These are phyloP conservation scores for Phyllotreta striolata DNA, from an alignment of 2,888 invertebrate species.

Conservation along the genomic window DNA sequence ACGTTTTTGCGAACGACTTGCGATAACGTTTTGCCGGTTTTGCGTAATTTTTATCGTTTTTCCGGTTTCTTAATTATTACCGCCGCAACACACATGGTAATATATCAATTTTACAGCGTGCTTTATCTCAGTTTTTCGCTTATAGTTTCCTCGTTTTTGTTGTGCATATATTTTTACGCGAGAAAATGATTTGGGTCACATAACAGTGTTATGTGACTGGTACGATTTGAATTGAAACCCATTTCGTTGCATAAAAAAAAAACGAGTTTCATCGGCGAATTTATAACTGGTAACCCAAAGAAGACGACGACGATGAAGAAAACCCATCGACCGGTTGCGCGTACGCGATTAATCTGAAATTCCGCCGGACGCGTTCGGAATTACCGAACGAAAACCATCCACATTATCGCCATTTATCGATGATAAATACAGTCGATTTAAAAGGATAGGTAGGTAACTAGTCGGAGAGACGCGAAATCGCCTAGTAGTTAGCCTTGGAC, in stretches of 20 bases:
- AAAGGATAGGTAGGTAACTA: constrained; percentile 9
- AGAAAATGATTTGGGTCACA: too few relatives aligned
- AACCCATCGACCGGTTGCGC: neutral
- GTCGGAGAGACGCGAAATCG: neutral
- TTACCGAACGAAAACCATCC: neutral
- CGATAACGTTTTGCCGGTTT: constrained; percentile 5
- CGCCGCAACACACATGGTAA: neutral
- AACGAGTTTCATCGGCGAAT: too few relatives aligned
- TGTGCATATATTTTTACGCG: too few relatives aligned
- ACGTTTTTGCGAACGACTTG: neutral
- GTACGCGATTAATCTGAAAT: neutral
- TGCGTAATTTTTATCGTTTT: neutral
- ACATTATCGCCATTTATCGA: neutral
- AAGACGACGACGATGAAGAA: too few relatives aligned
- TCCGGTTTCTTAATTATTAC: constrained; percentile 15
- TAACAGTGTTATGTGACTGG: too few relatives aligned
- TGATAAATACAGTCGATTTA: constrained; percentile 2
- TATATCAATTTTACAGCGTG: neutral
- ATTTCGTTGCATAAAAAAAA: too few relatives aligned
- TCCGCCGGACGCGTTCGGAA: neutral
- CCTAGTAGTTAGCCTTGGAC: neutral
- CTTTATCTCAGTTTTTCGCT: constrained; percentile 3
- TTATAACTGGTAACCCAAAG: too few relatives aligned
- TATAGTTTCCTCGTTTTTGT: too few relatives aligned
- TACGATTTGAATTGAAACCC: too few relatives aligned